Evolutionary conservation across 2,113 vertebrate genomes (phyloP), one percentile per base, ranked within the genome.

Genomic region (Scytalopus superciliaris): DNA sequence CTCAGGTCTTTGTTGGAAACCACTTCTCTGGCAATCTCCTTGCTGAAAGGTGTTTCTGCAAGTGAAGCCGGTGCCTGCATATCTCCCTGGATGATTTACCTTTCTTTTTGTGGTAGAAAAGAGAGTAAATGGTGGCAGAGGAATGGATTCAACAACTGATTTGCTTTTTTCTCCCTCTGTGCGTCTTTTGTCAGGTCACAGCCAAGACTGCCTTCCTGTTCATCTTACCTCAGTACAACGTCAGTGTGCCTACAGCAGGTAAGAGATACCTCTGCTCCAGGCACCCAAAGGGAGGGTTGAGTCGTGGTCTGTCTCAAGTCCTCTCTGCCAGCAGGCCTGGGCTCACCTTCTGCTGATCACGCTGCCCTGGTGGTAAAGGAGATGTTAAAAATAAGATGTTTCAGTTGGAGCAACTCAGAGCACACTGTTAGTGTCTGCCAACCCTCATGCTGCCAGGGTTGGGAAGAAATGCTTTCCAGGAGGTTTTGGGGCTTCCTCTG

Each of bases 151-250:
- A 56, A 44, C 12, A 53, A 27, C 73, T 88, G 28, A 90, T 84
- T 78, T 86, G 57, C 6, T 63, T 39, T 63, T 82, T 86, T 9
- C 13, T 30, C 25, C 21, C 14, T 45, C 9, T 79, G 4, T 70
- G 50, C 98, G 88, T 97, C 49, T 97, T 91, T 52, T 97, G 96
- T 70, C 98, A 99, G 99, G 98, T 99, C 78, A 99, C 99, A 45
- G 99, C 99, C 88, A 99, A 99, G 98, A 99, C 98, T 89, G 99
- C 99, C 97, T 99, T 99, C 96, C 96, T 99, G 89, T 99, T 99
- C 97, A 99, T 99, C 96, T 99, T 99, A 98, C 99, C 99, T 96
- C 99, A 99, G 98, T 99, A 99, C 90, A 99, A 99, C 16, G 90
- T 98, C 85, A 99, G 98, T 23, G 98, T 98, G 80, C 96, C 98